Base-by-base conservation (phyloP, 2,113 vertebrate genomes). In the Gymnocephalus cernua region DNA sequence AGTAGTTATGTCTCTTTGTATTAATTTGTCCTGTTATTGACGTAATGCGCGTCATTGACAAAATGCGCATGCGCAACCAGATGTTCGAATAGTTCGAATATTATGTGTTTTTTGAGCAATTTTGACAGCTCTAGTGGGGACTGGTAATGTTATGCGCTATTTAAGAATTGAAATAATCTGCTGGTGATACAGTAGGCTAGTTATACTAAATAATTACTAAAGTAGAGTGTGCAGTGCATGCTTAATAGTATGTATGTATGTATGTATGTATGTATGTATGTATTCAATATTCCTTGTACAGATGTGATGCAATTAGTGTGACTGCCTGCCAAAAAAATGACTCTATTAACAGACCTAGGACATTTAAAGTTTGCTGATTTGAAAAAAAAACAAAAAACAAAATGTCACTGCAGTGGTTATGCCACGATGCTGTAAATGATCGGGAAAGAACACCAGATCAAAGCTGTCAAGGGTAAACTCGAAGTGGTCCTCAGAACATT, bases 401-500 rank as follows among this genome's bases (percentile, higher is more conserved):
- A 41, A 11, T 41, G 7, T 41, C 38, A 6, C 64, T 47, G 44
- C 16, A 19, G 23, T 18, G 38, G 16, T 41, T 18, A 4, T 23
- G 6, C 4, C 29, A 32, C 56, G 23, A 35, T 54, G 6, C 44
- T 59, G 21, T 48, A 6, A 32, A 32, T 6, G 32, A 32, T 32
- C 6, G 32, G 32, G 48, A 18, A 27, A 67, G 21, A 69, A 35
- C 32, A 66, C 47, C 41, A 25, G 59, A 70, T 70, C 21, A 32
- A 32, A 57, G 41, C 8, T 53, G 56, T 73, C 12, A 12, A 32
- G 62, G 23, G 12, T 62, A 35, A 68, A 35, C 14, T 57, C 25
- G 21, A 62, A 57, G 54, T 48, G 32, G 25, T 63, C 47, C 15
- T 21, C 48, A 72, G 61, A 67, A 15, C n/a, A 64, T 32, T 58